Percentiles rank a stretch among this genome's conserved stretches.
These are phyloP conservation scores for Thalpophila matura DNA, from an alignment of 2,888 invertebrate species.

Conservation along the genomic window DNA sequence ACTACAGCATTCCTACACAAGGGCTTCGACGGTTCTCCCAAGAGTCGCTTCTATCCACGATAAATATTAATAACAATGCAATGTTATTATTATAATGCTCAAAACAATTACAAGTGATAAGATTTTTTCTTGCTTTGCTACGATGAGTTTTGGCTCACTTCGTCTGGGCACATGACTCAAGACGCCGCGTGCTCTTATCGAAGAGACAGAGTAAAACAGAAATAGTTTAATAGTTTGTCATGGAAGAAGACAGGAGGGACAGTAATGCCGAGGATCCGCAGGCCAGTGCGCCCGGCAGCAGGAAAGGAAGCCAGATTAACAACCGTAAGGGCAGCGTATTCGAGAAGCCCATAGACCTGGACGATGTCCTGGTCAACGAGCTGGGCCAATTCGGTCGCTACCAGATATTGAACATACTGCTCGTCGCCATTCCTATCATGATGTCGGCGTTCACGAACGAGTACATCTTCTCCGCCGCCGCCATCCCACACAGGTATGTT, in stretches of 20 bases:
- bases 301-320: conserved; percentile 38
- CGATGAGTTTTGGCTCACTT: conserved; percentile 38
- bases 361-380: conserved; percentile 87
- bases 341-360: conserved; percentile 78
- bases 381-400: conserved; percentile 93
- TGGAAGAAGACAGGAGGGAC: conserved; percentile 24
- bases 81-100: conserved; percentile 43
- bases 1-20: not conserved
- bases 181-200: conserved; percentile 30
- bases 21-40: not conserved
- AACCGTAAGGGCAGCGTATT: conserved; percentile 54
- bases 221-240: conserved; percentile 17
- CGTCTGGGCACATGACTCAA: conserved; percentile 31
- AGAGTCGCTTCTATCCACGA: conserved; percentile 44
- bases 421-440: conserved; percentile 92
- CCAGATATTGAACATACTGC: conserved; percentile 90
- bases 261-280: conserved; percentile 30
- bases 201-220: not conserved
- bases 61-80: conserved; percentile 9
- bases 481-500: conserved; percentile 92
- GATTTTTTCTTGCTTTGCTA: conserved; percentile 32
- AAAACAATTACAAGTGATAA: conserved; percentile 53
- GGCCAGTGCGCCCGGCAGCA: too few relatives aligned
- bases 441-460: conserved; percentile 92
- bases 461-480: conserved; percentile 93